Conservation (phyloP, 2,797 vertebrate genomes). For the Erethizon dorsatum region DNA sequence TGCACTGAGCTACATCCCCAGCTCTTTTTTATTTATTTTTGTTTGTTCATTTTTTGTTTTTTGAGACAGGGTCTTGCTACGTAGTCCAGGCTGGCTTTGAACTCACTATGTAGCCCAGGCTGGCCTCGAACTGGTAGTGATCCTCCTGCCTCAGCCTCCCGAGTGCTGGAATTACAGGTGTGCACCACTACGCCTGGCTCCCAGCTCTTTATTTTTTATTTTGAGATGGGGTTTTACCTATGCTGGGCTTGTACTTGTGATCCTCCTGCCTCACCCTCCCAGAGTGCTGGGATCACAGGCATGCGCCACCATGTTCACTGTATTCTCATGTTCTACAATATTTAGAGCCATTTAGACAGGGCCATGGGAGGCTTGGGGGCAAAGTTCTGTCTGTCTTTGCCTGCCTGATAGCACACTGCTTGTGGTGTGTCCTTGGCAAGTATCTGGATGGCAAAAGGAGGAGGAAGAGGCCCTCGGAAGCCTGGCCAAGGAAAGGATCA, state of each 20-base stretch:
- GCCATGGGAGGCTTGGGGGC: neutral
- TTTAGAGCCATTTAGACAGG: neutral
- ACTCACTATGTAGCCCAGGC: neutral
- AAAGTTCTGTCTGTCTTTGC: neutral
- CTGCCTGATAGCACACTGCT: neutral
- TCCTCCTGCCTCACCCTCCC: neutral
- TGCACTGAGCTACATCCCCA: neutral
- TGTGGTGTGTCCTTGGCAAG: neutral
- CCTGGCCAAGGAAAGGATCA: neutral
- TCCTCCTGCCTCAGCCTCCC: neutral
- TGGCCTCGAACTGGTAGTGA: neutral
- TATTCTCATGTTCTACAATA: neutral
- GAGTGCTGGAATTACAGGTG: neutral
- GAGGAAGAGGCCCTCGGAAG: neutral
- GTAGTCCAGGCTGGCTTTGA: neutral
- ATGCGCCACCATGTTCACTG: neutral
- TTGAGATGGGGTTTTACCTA: neutral
- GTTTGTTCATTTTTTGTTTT: too few species aligned
- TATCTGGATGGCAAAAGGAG: neutral
- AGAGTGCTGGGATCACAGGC: neutral
- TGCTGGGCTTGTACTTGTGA: neutral
- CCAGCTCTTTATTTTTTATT: neutral
- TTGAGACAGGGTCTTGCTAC: neutral
- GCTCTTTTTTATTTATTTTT: neutral
- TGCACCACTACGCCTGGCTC: neutral